phyloP scores from a whole-genome alignment of 2,113 vertebrate species.

The Oenanthe melanoleuca region DNA sequence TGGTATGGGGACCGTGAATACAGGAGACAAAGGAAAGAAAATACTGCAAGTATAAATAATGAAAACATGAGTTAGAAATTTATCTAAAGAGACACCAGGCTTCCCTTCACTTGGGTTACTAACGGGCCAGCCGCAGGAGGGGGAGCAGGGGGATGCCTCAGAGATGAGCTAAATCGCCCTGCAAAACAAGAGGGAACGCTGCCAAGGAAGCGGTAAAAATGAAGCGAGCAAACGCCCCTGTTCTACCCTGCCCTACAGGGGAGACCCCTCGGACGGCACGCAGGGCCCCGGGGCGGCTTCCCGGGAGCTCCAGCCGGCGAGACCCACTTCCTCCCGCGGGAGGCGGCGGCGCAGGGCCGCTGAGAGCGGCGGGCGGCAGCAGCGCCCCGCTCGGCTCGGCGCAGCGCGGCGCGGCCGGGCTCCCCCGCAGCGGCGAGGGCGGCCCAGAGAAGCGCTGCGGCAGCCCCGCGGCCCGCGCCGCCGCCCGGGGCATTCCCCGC shows the following conservation, averaged over 20 bases:
- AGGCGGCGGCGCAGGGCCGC: not conserved
- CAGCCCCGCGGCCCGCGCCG: too few relatives aligned
- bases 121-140: not conserved
- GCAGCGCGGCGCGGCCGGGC: not conserved
- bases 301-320: not conserved
- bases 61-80: not conserved
- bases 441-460: too few relatives aligned
- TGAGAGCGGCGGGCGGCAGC: not conserved
- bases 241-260: not conserved
- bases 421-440: too few relatives aligned
- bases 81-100: not conserved
- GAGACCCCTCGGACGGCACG: rapidly evolving
- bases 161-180: not conserved
- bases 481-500: too few relatives aligned
- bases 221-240: not conserved
- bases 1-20: rapidly evolving
- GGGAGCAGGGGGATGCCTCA: not conserved
- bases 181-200: not conserved
- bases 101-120: not conserved
- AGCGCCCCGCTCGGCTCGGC: not conserved
- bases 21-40: not conserved
- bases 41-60: not conserved
- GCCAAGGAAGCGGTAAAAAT: not conserved
- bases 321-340: not conserved
- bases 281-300: not conserved